Percentiles rank a stretch among this genome's conserved stretches.
Conservation (phyloP, 2,888 invertebrate genomes). For the Calameuta filiformis region DNA sequence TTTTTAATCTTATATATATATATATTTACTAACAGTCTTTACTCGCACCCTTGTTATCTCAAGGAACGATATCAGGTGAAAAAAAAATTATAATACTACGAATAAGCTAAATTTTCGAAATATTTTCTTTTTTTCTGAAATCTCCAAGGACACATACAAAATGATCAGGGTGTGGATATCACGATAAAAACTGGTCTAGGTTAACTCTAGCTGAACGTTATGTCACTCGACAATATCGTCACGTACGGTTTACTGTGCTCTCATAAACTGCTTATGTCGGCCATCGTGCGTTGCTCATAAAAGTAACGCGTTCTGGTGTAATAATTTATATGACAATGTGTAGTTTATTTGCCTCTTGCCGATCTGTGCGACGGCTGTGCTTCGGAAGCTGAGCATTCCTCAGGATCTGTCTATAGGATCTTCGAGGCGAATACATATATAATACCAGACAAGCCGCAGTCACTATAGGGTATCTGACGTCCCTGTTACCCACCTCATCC, state of each 20-base stretch:
- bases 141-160: neutral
- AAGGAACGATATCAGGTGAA: neutral
- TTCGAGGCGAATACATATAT: no score
- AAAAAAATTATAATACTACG: neutral
- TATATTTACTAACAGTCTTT: neutral
- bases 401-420: neutral
- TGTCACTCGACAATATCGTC: slow-evolving; percentile 37
- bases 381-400: neutral
- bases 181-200: neutral
- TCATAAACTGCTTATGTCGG: slow-evolving; percentile 31
- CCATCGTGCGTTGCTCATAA: slow-evolving; percentile 38
- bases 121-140: neutral
- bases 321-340: slow-evolving; percentile 32
- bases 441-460: neutral
- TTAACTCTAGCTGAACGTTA: slow-evolving; percentile 15
- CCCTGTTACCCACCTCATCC: slow-evolving; percentile 24
- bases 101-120: no score
- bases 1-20: neutral
- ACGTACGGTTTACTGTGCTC: slow-evolving; percentile 38
- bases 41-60: neutral
- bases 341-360: neutral
- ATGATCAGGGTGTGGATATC: neutral
- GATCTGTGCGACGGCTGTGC: neutral
- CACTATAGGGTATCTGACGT: slow-evolving; percentile 23
- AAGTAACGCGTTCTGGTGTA: slow-evolving; percentile 49